Percentiles rank a stretch among this genome's conserved stretches.
Evolutionary conservation across 2,888 invertebrate genomes (phyloP).

Genomic region (Luffia ferchaultella): DNA sequence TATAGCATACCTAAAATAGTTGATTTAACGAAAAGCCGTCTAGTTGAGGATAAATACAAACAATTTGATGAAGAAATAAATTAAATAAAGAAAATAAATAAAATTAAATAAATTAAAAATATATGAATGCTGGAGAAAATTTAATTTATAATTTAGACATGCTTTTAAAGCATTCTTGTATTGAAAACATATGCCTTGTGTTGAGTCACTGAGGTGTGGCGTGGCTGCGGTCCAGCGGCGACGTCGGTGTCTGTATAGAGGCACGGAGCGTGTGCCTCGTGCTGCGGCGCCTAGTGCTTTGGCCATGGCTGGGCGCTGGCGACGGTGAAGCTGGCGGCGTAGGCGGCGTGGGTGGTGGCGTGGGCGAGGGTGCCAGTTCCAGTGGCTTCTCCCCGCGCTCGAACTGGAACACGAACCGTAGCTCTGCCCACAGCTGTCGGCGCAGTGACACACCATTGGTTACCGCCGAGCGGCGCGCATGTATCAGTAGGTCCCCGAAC

Average conservation of each 20-base stretch:
- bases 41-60: no score
- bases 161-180: no score
- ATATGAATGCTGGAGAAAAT: no score
- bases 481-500: conserved; percentile 64
- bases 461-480: conserved; percentile 22
- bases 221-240: no score
- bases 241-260: neutral
- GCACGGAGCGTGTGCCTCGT: neutral
- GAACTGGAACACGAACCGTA: conserved; percentile 50
- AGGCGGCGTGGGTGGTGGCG: conserved; percentile 13
- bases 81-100: no score
- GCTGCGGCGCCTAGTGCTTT: neutral
- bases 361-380: conserved; percentile 23
- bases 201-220: no score
- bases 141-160: no score
- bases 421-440: conserved; percentile 33
- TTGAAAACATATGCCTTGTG: no score
- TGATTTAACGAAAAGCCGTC: no score
- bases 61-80: no score
- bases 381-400: conserved; percentile 37
- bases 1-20: no score
- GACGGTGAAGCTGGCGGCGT: neutral
- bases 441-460: conserved; percentile 21
- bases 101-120: no score
- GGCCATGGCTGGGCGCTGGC: neutral